These are phyloP conservation scores for Solea solea DNA, from an alignment of 2,113 vertebrate genomes.

Conservation along the genomic window DNA sequence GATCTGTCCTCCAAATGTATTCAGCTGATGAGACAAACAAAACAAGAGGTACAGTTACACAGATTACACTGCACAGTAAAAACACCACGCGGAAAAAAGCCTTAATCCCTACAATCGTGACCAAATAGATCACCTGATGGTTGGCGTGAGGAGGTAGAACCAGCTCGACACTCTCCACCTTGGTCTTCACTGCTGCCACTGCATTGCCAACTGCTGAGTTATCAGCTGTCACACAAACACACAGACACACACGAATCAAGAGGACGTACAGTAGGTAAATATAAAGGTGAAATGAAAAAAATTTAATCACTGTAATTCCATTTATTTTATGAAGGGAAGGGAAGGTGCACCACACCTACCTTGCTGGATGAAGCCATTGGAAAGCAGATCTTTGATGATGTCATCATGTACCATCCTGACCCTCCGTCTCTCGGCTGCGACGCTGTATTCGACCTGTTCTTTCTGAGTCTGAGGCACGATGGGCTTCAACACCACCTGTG, in stretches of 20 bases:
- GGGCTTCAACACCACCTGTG: constrained; percentile 58
- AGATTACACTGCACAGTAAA: not conserved
- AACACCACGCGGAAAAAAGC: not conserved
- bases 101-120: not conserved
- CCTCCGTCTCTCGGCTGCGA: constrained; percentile 89
- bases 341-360: constrained; percentile 60
- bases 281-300: too few relatives aligned
- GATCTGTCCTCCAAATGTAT: constrained; percentile 96
- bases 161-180: constrained; percentile 94
- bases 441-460: constrained; percentile 86
- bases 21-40: constrained; percentile 81
- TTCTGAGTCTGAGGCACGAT: constrained; percentile 74
- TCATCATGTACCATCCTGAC: constrained; percentile 89
- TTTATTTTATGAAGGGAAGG: too few relatives aligned
- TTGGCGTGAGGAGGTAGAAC: constrained; percentile 94
- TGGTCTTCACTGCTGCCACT: constrained; percentile 84
- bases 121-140: constrained; percentile 84
- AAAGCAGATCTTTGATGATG: constrained; percentile 89
- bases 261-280: not conserved
- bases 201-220: constrained; percentile 60
- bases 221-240: constrained; percentile 49
- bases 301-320: too few relatives aligned
- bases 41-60: not conserved
- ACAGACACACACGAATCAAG: not conserved
- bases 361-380: constrained; percentile 61